These are phyloP conservation scores for Ischnura elegans DNA, from an alignment of 2,888 invertebrate genomes.

Conservation along the genomic window DNA sequence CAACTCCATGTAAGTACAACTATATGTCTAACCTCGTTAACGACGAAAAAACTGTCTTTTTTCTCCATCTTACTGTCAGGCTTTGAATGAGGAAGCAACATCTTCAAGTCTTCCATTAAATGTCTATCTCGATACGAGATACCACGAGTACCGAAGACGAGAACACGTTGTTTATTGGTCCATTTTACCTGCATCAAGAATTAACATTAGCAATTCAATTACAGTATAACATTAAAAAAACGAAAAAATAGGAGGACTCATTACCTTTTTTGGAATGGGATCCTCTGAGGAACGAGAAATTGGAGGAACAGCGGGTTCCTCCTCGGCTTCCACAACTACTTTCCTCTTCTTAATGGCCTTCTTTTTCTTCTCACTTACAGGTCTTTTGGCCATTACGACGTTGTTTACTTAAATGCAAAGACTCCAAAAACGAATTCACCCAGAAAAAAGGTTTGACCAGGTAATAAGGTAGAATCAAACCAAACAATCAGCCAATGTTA, in stretches of 20 bases:
- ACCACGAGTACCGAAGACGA: conserved; percentile 97
- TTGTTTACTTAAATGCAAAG: not conserved
- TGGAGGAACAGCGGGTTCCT: conserved; percentile 79
- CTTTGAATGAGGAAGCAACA: conserved; percentile 95
- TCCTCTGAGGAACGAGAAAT: conserved; percentile 86
- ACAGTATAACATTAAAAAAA: too few relatives aligned
- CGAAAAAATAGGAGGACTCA: not conserved
- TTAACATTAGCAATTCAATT: not conserved
- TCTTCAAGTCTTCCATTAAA: conserved; percentile 96
- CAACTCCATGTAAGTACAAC: not conserved
- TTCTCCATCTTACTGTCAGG: conserved; percentile 96
- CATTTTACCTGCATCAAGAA: conserved; percentile 86
- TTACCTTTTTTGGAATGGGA: conserved; percentile 85
- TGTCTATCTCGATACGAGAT: conserved; percentile 95
- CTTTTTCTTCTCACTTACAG: conserved; percentile 68
- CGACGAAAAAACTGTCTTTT: conserved; percentile 90
- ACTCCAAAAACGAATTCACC: not conserved
- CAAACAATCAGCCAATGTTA: too few relatives aligned
- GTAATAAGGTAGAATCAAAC: too few relatives aligned
- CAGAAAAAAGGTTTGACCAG: too few relatives aligned
- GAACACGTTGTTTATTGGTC: conserved; percentile 94
- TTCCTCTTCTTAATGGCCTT: conserved; percentile 68
- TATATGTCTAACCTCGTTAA: conserved; percentile 86
- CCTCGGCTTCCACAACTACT: conserved; percentile 77
- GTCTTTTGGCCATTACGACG: conserved; percentile 37